Evolutionary conservation across 1,140 invertebrate genomes (phyloP).

Genomic region (Calosoma granatense): DNA sequence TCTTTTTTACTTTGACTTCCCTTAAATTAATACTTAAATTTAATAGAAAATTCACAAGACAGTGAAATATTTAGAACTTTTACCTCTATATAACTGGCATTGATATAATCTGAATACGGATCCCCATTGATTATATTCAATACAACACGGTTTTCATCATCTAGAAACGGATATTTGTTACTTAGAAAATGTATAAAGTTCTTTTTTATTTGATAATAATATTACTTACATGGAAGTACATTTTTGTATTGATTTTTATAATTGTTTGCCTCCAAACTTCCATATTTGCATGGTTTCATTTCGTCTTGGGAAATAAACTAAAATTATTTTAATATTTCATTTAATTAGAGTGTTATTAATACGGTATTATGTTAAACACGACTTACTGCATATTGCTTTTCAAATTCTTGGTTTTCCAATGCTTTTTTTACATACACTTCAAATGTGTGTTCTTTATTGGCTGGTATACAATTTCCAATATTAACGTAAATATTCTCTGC

Average conservation of each 20-base stretch:
- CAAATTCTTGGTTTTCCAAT: background rate
- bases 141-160: conserved; percentile 61
- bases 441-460: no score
- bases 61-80: conserved; percentile 13
- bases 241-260: conserved; percentile 66
- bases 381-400: background rate
- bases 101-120: conserved; percentile 57
- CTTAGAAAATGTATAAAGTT: background rate
- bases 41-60: background rate
- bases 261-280: conserved; percentile 37
- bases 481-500: no score
- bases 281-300: conserved; percentile 10
- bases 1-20: conserved; percentile 49
- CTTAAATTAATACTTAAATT: conserved; percentile 33
- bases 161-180: no score
- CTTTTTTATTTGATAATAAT: background rate
- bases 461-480: no score
- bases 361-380: background rate
- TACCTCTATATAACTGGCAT: conserved; percentile 67
- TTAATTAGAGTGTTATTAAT: background rate
- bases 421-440: background rate
- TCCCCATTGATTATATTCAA: conserved; percentile 47
- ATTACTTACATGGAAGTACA: conserved; percentile 57
- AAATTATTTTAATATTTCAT: background rate
- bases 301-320: background rate